phyloP scores from a whole-genome alignment of 2,888 invertebrate species.

The Chymomyza amoena region DNA sequence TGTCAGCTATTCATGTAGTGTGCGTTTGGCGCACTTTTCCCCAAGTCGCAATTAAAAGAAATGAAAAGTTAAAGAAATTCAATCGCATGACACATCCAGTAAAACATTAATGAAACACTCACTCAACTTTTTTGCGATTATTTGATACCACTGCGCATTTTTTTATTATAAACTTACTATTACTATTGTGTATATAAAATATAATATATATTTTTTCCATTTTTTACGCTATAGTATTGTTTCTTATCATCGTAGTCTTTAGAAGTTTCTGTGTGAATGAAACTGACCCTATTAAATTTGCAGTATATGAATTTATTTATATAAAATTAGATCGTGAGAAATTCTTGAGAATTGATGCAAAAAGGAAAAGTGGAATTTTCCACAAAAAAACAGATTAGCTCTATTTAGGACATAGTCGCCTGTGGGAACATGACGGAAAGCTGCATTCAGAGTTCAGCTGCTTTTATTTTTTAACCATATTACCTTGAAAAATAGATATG shows the following conservation, averaged over 20 bases:
- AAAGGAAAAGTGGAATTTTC: neutral
- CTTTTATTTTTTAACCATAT: no score
- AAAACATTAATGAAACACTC: conserved; percentile 27
- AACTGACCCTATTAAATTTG: neutral
- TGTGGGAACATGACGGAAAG: neutral
- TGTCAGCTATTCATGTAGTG: conserved; percentile 34
- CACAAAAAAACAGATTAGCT: neutral
- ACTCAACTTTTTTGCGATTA: conserved; percentile 21
- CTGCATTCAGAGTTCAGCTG: neutral
- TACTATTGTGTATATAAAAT: neutral
- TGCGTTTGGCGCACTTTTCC: conserved; percentile 27
- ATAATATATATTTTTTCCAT: neutral
- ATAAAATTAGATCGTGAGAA: conserved; percentile 59
- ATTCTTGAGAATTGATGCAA: neutral
- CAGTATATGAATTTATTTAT: neutral
- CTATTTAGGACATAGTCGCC: neutral
- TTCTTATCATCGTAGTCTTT: neutral
- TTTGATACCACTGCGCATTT: conserved; percentile 36
- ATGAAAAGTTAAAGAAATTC: conserved; percentile 58
- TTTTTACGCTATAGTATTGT: neutral
- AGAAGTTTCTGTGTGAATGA: neutral
- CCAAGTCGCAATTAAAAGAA: conserved; percentile 56
- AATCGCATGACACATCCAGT: conserved; percentile 52
- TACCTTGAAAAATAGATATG: no score
- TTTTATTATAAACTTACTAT: conserved; percentile 23